Conservation (phyloP, 2,797 vertebrate species). For the Allobates femoralis region DNA sequence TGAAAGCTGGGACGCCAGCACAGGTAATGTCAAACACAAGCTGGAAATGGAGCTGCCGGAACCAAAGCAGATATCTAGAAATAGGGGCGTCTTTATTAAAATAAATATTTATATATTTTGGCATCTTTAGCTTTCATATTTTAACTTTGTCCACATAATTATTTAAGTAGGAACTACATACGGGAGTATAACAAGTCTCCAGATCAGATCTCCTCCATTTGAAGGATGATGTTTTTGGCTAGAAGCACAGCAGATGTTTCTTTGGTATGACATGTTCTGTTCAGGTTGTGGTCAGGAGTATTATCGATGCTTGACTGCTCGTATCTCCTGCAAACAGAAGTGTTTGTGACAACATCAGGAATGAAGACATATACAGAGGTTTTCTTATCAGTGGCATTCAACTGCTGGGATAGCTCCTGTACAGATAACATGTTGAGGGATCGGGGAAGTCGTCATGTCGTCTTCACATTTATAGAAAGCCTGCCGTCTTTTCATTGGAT, state of each 20-base stretch:
- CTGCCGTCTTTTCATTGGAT: no score
- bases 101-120: no score
- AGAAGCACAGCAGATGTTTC: not conserved
- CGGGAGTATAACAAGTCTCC: not conserved
- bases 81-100: no score
- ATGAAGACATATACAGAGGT: not conserved
- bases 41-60: no score
- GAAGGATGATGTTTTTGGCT: not conserved
- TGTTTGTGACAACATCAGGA: not conserved
- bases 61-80: no score
- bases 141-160: not conserved
- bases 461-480: not conserved
- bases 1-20: no score
- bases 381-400: not conserved
- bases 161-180: not conserved
- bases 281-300: not conserved
- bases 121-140: no score
- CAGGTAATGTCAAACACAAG: no score
- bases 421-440: no score
- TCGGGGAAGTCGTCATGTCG: no score
- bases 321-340: not conserved
- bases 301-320: not conserved
- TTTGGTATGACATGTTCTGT: not conserved
- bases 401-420: not conserved
- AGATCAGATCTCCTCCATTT: not conserved